Conservation (phyloP, 2,113 vertebrate genomes). For the Grantiella picta region DNA sequence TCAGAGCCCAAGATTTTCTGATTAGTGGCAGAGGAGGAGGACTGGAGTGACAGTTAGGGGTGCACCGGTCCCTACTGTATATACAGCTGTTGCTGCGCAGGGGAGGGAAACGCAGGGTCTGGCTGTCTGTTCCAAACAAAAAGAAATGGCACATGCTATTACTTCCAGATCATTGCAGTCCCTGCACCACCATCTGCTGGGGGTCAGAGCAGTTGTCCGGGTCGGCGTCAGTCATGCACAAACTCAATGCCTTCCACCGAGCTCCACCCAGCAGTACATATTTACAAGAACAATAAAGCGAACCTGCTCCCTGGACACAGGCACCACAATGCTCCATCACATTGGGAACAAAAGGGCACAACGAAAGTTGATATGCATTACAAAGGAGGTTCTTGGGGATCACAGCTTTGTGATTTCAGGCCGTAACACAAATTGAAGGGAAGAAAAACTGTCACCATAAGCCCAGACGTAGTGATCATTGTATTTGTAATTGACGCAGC, state of each 20-base stretch:
- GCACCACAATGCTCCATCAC: constrained; percentile 76
- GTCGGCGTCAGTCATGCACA: constrained; percentile 77
- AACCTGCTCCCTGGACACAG: constrained; percentile 77
- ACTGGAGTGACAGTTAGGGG: constrained; percentile 51
- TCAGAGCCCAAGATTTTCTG: neutral
- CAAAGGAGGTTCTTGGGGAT: constrained; percentile 66
- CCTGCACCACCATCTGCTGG: constrained; percentile 85
- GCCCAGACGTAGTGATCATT: neutral
- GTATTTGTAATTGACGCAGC: neutral
- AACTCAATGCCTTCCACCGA: constrained; percentile 71
- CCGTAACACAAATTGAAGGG: constrained; percentile 29
- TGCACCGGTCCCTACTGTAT: constrained; percentile 36
- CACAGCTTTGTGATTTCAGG: constrained; percentile 52
- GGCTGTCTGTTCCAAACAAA: constrained; percentile 81
- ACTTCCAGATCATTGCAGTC: constrained; percentile 85
- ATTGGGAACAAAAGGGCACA: constrained; percentile 73
- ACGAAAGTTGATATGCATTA: constrained; percentile 82
- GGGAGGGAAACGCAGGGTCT: constrained; percentile 61
- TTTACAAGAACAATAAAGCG: constrained; percentile 83
- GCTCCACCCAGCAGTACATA: constrained; percentile 73
- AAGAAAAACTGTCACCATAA: constrained; percentile 31
- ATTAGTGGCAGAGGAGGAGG: neutral
- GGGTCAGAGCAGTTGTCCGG: constrained; percentile 83
- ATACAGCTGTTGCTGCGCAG: constrained; percentile 62
- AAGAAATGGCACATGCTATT: constrained; percentile 89